These are phyloP conservation scores for Ginglymostoma cirratum DNA, from an alignment of 2,113 vertebrate species.

Conservation along the genomic window DNA sequence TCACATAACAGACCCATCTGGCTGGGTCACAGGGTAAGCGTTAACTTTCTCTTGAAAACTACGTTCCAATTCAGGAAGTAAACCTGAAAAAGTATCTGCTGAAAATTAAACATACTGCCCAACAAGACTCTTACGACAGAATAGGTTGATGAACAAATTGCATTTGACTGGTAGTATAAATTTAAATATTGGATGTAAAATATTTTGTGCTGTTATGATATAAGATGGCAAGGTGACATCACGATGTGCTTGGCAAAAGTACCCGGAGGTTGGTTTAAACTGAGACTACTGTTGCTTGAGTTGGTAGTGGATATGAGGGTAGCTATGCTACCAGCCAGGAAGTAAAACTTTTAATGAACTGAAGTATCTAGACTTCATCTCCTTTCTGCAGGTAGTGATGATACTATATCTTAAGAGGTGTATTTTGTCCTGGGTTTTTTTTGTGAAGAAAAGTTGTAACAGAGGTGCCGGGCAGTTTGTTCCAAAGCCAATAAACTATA, in stretches of 20 bases:
- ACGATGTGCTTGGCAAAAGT: neutral
- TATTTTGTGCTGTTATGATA: neutral
- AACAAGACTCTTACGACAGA: neutral
- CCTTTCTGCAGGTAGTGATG: neutral
- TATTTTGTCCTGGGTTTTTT: too few relatives aligned
- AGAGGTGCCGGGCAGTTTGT: too few relatives aligned
- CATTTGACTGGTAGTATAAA: neutral
- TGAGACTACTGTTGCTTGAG: neutral
- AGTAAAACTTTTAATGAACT: neutral
- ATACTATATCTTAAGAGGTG: too few relatives aligned
- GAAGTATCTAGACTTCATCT: neutral
- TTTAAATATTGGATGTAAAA: neutral
- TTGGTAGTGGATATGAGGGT: neutral
- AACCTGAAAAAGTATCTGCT: neutral
- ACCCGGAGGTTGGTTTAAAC: neutral
- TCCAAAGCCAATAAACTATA: too few relatives aligned
- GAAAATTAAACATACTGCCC: neutral
- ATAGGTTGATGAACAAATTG: neutral
- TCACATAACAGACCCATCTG: constrained; percentile 59
- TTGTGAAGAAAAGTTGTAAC: too few relatives aligned
- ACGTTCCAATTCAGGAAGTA: neutral
- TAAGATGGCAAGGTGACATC: neutral
- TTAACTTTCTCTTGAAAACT: neutral
- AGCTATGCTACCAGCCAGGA: neutral
- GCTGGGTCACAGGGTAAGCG: constrained; percentile 72